These are phyloP conservation scores for Phalloptychus januarius DNA, from an alignment of 2,797 vertebrate species.

Conservation along the genomic window DNA sequence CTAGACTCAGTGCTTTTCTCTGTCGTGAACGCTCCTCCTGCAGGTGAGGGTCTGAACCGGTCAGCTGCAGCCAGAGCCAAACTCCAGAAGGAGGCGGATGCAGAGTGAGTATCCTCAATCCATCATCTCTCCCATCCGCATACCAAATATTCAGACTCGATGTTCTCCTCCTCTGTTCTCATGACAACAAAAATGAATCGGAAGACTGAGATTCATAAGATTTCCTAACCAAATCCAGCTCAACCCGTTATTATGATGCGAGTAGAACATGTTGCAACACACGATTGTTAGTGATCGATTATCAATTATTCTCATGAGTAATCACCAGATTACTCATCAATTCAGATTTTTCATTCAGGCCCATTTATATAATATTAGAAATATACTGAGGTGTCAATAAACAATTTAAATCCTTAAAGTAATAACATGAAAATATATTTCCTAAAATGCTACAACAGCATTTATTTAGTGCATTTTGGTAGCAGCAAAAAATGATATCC, in stretches of 20 bases:
- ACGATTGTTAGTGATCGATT: too few relatives aligned
- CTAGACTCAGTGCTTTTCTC: conserved; percentile 12
- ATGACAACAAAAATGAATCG: conserved; percentile 4
- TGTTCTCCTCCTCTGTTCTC: conserved; percentile 28
- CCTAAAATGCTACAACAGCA: too few relatives aligned
- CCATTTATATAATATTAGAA: too few relatives aligned
- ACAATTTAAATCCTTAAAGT: too few relatives aligned
- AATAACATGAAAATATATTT: too few relatives aligned
- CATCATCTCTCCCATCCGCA: conserved; percentile 22
- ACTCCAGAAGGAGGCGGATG: conserved; percentile 76
- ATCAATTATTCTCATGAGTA: too few relatives aligned
- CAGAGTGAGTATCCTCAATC: conserved; percentile 85
- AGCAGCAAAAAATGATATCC: too few relatives aligned
- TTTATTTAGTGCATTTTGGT: too few relatives aligned
- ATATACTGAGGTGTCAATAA: too few relatives aligned
- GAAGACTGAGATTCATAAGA: conserved; percentile 5
- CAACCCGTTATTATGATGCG: not conserved
- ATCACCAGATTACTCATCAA: too few relatives aligned
- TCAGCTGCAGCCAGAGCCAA: conserved; percentile 86
- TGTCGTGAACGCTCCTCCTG: not conserved
- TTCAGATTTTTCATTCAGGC: too few relatives aligned
- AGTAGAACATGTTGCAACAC: not conserved
- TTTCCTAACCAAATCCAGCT: conserved; percentile 8
- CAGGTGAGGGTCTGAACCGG: conserved; percentile 92
- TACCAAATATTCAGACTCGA: conserved; percentile 31